Conservation (phyloP, 2,888 invertebrate species). For the Chymomyza procnemis region DNA sequence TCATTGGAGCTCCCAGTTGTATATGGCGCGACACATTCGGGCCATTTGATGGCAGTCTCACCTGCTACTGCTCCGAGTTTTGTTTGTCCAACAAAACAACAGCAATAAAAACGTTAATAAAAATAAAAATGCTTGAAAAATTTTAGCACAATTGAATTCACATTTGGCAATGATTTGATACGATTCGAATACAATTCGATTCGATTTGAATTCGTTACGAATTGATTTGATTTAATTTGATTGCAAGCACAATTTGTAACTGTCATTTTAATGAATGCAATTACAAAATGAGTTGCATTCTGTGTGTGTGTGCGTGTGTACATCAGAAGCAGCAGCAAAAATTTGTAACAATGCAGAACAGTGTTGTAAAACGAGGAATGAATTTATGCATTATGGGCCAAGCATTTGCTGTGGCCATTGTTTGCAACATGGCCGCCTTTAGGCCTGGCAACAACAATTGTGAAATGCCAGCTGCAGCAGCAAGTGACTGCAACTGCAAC, state of each 20-base stretch:
- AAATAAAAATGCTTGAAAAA: not conserved
- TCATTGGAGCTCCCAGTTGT: no score
- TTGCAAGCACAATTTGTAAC: constrained; percentile 22
- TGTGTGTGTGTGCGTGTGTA: no score
- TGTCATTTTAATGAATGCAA: constrained; percentile 54
- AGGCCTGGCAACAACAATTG: not conserved
- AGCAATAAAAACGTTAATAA: not conserved
- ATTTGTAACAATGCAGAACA: not conserved
- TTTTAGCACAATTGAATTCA: not conserved
- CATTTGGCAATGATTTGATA: not conserved
- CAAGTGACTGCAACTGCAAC: constrained; percentile 22
- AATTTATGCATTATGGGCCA: constrained; percentile 43
- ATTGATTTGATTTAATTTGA: constrained; percentile 35
- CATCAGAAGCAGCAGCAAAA: not conserved
- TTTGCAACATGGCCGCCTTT: not conserved
- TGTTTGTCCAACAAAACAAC: not conserved
- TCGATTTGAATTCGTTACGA: not conserved
- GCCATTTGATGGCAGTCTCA: not conserved
- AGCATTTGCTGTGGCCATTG: constrained; percentile 44
- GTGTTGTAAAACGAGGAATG: constrained; percentile 24
- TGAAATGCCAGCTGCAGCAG: constrained; percentile 15
- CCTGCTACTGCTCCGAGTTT: not conserved
- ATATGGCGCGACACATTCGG: no score
- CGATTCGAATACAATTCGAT: not conserved
- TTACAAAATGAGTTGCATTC: constrained; percentile 46